These are phyloP conservation scores for Tupiocoris notatus DNA, from an alignment of 2,888 invertebrate species.

Conservation along the genomic window DNA sequence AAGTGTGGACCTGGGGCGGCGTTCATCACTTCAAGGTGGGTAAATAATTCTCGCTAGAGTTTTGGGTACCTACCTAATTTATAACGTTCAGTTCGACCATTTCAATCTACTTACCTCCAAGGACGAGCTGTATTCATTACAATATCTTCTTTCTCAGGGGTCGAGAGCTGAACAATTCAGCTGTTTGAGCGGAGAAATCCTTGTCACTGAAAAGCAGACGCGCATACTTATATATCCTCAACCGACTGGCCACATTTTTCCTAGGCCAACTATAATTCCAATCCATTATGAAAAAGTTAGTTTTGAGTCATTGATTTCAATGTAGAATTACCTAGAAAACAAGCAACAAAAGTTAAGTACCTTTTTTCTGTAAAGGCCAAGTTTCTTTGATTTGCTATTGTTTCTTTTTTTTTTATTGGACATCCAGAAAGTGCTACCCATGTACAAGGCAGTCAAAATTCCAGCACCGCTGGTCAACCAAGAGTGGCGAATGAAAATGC, in stretches of 20 bases:
- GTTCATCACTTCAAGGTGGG: slow-evolving; percentile 65
- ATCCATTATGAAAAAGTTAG: slow-evolving; percentile 43
- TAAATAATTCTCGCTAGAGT: too few species aligned
- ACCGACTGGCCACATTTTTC: slow-evolving; percentile 54
- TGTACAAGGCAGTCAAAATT: slow-evolving; percentile 19
- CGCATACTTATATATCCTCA: slow-evolving; percentile 69
- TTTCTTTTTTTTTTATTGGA: too few species aligned
- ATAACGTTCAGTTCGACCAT: too few species aligned
- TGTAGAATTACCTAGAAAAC: too few species aligned
- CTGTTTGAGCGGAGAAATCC: slow-evolving; percentile 60
- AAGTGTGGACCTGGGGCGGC: slow-evolving; percentile 74
- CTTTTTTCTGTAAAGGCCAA: too few species aligned
- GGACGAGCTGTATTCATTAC: too few species aligned
- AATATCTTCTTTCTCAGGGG: slow-evolving; percentile 38
- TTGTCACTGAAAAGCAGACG: slow-evolving; percentile 69
- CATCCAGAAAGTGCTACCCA: slow-evolving; percentile 12
- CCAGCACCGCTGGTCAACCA: slow-evolving; percentile 41
- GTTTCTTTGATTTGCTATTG: too few species aligned
- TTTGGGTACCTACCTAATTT: too few species aligned
- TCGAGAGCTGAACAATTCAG: slow-evolving; percentile 50
- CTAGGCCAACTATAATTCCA: slow-evolving; percentile 54
- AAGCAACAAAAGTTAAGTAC: too few species aligned
- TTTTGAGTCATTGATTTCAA: neutral
- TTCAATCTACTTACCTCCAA: too few species aligned
- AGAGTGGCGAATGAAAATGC: slow-evolving; percentile 54